Conservation (phyloP, 1,140 invertebrate species). For the Gonatopus flavifemur region DNA sequence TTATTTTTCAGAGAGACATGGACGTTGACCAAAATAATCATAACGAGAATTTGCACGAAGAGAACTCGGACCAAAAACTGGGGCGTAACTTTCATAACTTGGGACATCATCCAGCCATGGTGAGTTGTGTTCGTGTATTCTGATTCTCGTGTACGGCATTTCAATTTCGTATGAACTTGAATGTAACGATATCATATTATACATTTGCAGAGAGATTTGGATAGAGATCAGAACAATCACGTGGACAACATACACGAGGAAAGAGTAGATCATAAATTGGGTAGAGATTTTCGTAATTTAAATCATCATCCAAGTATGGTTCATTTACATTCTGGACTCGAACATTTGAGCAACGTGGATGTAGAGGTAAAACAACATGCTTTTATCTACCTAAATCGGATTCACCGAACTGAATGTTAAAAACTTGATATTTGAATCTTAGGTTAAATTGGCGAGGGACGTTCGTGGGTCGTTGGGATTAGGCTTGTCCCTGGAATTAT, state of each 20-base stretch:
- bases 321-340: constrained; percentile 41
- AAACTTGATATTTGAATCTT: constrained; percentile 5
- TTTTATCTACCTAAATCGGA: background rate
- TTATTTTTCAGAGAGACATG: constrained; percentile 25
- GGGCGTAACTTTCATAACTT: constrained; percentile 33
- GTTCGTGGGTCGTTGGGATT: constrained; percentile 54
- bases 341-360: constrained; percentile 44
- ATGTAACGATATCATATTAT: background rate
- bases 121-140: background rate
- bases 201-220: constrained; percentile 33
- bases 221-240: constrained; percentile 42
- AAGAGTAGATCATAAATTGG: constrained; percentile 41
- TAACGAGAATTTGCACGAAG: constrained; percentile 30
- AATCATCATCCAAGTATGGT: constrained; percentile 39
- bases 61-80: constrained; percentile 30
- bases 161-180: background rate
- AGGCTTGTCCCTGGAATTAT: constrained; percentile 74
- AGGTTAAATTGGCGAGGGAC: constrained; percentile 55
- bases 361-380: constrained; percentile 32
- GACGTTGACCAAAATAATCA: constrained; percentile 33
- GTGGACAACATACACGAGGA: constrained; percentile 39
- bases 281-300: constrained; percentile 43
- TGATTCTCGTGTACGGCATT: background rate
- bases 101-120: constrained; percentile 32
- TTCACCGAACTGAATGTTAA: background rate